Conservation (phyloP, 2,113 vertebrate genomes). For the Ochotona curzoniae region DNA sequence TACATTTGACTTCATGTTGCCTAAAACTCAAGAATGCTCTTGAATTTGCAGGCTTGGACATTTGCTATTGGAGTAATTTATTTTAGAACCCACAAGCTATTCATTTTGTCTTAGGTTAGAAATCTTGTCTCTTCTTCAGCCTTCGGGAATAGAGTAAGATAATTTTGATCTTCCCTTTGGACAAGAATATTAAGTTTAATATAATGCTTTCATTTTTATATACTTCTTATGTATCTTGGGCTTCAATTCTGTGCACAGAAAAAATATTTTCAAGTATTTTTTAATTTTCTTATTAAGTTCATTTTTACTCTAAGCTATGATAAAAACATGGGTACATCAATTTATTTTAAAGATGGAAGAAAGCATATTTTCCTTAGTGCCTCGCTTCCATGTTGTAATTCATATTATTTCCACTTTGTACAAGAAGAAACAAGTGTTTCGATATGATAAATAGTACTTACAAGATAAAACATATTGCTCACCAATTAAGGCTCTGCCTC, state of each 20-base stretch:
- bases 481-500: neutral
- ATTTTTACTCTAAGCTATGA: neutral
- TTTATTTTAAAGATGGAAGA: constrained; percentile 32
- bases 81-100: constrained; percentile 36
- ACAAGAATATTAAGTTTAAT: constrained; percentile 41
- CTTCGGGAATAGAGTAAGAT: constrained; percentile 27
- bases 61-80: neutral
- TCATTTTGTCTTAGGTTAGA: constrained; percentile 54
- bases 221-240: constrained; percentile 7
- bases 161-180: neutral
- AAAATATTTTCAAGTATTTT: constrained; percentile 5
- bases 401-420: constrained; percentile 2
- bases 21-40: neutral
- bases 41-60: neutral
- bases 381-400: neutral
- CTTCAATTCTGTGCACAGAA: constrained; percentile 50
- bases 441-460: neutral
- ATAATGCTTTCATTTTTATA: constrained; percentile 28
- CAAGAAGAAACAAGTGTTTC: neutral
- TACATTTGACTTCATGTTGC: neutral
- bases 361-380: neutral
- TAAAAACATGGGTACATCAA: neutral
- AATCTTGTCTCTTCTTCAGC: neutral
- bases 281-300: constrained; percentile 17
- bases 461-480: neutral